These are phyloP conservation scores for Spheniscus humboldti DNA, from an alignment of 2,797 vertebrate species.

Conservation along the genomic window DNA sequence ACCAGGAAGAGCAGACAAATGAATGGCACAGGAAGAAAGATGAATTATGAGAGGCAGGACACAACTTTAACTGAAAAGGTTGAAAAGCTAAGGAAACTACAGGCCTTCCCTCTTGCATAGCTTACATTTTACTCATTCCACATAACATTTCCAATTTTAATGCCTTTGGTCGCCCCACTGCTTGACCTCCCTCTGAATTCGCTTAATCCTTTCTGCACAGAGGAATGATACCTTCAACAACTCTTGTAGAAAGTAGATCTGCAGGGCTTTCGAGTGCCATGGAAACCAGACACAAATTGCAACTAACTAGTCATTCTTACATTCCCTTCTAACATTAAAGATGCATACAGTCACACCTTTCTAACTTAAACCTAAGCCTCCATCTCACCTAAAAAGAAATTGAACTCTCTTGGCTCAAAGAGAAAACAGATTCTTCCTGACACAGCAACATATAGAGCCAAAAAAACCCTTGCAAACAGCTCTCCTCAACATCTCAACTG, in stretches of 20 bases:
- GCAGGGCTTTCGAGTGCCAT: neutral
- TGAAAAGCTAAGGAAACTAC: neutral
- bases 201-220: neutral
- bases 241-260: neutral
- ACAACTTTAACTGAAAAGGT: neutral
- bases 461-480: neutral
- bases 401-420: neutral
- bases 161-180: neutral
- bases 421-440: neutral
- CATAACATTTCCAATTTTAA: neutral
- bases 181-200: neutral
- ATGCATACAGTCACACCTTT: neutral
- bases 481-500: fast-evolving
- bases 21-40: neutral
- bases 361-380: neutral
- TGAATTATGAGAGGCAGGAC: neutral
- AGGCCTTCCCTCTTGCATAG: neutral
- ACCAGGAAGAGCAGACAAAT: neutral
- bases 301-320: neutral
- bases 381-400: neutral
- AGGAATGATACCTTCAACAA: neutral
- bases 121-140: neutral
- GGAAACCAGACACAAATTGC: neutral
- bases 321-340: neutral
- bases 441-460: neutral